Evolutionary conservation across 2,888 invertebrate genomes (phyloP).

Genomic region (Lithophane socia): DNA sequence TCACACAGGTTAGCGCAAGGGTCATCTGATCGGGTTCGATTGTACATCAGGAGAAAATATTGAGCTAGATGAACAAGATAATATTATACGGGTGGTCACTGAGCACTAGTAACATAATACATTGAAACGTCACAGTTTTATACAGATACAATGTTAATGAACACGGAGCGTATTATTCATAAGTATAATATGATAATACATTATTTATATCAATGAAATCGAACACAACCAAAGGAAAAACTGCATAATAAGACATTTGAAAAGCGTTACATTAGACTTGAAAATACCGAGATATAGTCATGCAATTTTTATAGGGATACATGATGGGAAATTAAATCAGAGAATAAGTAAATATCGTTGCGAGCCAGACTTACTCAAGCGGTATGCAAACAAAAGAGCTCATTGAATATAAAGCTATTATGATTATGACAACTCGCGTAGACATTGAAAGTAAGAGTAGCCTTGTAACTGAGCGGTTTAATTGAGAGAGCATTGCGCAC

Average conservation of each 20-base stretch:
- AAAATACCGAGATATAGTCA: conserved; percentile 54
- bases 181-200: conserved; percentile 40
- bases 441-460: conserved; percentile 70
- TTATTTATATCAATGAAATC: conserved; percentile 57
- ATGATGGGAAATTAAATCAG: conserved; percentile 74
- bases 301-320: conserved; percentile 64
- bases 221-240: conserved; percentile 47
- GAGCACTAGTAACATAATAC: conserved; percentile 63
- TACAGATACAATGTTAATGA: conserved; percentile 46
- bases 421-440: conserved; percentile 65
- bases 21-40: conserved; percentile 84
- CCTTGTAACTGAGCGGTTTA: conserved; percentile 59
- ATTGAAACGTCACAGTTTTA: conserved; percentile 52
- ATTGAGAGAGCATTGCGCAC: conserved; percentile 58
- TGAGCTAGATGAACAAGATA: conserved; percentile 82
- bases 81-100: conserved; percentile 69
- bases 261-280: conserved; percentile 63
- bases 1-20: conserved; percentile 77
- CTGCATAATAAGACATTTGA: conserved; percentile 61
- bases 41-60: conserved; percentile 85
- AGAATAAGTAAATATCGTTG: conserved; percentile 59
- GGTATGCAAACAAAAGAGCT: conserved; percentile 69
- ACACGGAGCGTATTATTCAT: conserved; percentile 43
- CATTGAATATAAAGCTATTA: conserved; percentile 66
- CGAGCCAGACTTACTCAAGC: conserved; percentile 55